Conservation (phyloP, 2,113 vertebrate species). For the Gobius niger region DNA sequence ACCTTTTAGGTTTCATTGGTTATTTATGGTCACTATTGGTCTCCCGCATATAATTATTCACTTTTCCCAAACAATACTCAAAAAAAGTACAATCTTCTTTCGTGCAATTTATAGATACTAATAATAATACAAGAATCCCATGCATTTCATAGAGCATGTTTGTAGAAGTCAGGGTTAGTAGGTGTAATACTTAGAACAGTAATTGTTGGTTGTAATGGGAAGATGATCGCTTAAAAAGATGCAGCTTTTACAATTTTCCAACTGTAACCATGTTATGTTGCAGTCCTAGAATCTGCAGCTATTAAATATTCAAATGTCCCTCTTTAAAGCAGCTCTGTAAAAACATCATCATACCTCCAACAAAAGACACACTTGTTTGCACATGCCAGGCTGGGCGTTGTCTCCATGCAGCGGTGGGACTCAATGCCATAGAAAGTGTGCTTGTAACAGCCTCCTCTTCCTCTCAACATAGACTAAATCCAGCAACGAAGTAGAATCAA, state of each 20-base stretch:
- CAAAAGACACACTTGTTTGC: constrained; percentile 98
- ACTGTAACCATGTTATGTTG: too few relatives aligned
- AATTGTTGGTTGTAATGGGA: too few relatives aligned
- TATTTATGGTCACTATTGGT: neutral
- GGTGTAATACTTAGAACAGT: too few relatives aligned
- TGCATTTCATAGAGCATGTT: too few relatives aligned
- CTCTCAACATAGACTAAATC: constrained; percentile 89
- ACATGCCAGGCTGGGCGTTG: constrained; percentile 92
- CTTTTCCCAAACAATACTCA: neutral
- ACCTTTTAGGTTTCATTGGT: constrained; percentile 10
- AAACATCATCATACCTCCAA: constrained; percentile 83
- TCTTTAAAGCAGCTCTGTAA: neutral
- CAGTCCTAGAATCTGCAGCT: too few relatives aligned
- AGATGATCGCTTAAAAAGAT: too few relatives aligned
- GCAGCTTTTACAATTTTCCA: too few relatives aligned
- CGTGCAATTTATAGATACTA: too few relatives aligned
- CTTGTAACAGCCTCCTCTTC: constrained; percentile 95
- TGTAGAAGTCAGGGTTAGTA: too few relatives aligned
- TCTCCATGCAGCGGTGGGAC: constrained; percentile 97
- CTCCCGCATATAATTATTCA: constrained; percentile 21
- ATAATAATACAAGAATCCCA: too few relatives aligned
- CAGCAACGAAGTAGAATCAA: neutral
- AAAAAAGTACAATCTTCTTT: neutral
- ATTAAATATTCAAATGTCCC: neutral
- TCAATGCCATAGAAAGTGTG: constrained; percentile 96